Base-by-base conservation (phyloP, 2,888 invertebrate species). In the Parnassius mnemosyne region DNA sequence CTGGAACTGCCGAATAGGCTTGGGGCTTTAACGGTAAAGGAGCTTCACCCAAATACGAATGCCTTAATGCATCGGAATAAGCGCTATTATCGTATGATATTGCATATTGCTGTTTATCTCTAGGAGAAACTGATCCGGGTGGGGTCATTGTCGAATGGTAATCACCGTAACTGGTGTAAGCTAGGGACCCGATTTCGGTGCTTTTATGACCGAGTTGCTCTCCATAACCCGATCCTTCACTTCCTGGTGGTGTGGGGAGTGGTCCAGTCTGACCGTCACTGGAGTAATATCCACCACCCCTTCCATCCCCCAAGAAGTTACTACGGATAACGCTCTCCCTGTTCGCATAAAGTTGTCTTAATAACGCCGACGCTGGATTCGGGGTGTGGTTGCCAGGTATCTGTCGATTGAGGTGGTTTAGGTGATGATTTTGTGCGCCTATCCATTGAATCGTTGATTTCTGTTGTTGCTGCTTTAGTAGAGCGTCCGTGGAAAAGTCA, bases 131-230 rank as follows among this genome's bases (percentile, higher is more conserved):
- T 3, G 98, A 98, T n/a, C 97, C 97, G 58, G 98, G 98, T 59
- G 98, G 98, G 5, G 98, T 98, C 97, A 98, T 98, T 55, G 97
- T 97, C 50, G 97, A 96, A 83, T 98, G 98, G 76, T 97, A 97
- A 77, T 97, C 97, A 68, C 95, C 95, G 69, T 93, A 93, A 50
- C 94, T 93, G 42, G 89, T 89, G 64, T 91, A 91, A 53, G 90
- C 87, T 71, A 90, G 78, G 85, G 96, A 84, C 93, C 96, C 79
- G 93, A 95, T 87, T 66, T 91, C 91, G 12, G 90, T 89, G 50
- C 85, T 81, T 75, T 91, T 91, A 72, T 94, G 94, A 41, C 87
- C 90, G 75, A 91, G 73, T 66, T 91, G 91, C 70, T 95, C 95
- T 54, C 94, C 93, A 76, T 95, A 95, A 12, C 92, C 89, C 0